Evolutionary conservation across 2,797 vertebrate species (phyloP).

Genomic region (Avahi laniger): DNA sequence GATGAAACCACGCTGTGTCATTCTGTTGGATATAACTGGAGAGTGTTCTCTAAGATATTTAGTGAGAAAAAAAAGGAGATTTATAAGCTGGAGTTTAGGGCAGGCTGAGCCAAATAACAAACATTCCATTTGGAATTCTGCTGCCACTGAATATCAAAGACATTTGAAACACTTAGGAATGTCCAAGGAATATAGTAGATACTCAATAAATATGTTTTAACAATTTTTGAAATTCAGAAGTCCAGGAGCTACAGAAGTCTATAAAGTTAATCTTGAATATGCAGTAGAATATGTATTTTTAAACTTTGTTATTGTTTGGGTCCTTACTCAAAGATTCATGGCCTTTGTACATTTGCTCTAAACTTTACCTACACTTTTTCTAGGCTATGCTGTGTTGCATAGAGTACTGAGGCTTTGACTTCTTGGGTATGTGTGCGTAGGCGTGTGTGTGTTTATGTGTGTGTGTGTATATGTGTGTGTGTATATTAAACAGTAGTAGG

Average conservation of each 20-base stretch:
- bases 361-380: neutral
- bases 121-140: neutral
- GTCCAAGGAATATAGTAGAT: neutral
- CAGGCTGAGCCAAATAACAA: neutral
- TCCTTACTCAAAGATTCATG: neutral
- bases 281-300: neutral
- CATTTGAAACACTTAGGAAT: neutral
- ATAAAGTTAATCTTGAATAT: neutral
- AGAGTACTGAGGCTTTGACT: neutral
- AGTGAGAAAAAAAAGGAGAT: neutral
- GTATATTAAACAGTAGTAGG: neutral
- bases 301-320: neutral
- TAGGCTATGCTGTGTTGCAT: neutral
- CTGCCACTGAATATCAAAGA: neutral
- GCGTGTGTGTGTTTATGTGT: too few relatives aligned
- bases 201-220: neutral
- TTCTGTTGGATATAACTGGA: slow-evolving; percentile 3
- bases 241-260: neutral
- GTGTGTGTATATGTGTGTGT: neutral
- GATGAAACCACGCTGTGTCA: slow-evolving; percentile 7
- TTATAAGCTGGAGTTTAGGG: neutral
- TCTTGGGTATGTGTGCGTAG: too few relatives aligned
- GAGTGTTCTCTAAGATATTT: neutral
- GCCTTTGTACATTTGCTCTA: neutral
- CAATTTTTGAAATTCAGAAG: neutral